Conservation (phyloP, 2,888 invertebrate species). For the Polydesmus complanatus region DNA sequence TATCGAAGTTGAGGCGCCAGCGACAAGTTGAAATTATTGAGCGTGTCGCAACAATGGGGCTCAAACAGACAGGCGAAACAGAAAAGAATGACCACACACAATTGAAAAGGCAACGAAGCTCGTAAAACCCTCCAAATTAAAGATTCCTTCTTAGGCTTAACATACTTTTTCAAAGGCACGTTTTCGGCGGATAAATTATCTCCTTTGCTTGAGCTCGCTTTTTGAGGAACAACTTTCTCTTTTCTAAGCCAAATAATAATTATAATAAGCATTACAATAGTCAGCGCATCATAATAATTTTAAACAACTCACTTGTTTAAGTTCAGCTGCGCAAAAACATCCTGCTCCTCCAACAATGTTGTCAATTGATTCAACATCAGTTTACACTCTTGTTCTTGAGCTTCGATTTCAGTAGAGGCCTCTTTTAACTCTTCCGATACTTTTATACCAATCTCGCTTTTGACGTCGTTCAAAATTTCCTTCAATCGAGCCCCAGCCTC, state of each 20-base stretch:
- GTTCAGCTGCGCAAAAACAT: not conserved
- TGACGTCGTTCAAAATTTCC: not conserved
- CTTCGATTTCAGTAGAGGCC: not conserved
- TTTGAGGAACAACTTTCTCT: not conserved
- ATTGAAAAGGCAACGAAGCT: constrained; percentile 60
- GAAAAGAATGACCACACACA: constrained; percentile 56
- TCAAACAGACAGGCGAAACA: constrained; percentile 59
- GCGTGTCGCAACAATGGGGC: constrained; percentile 59
- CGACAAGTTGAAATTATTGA: constrained; percentile 59
- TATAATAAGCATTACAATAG: not conserved
- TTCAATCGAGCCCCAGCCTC: not conserved
- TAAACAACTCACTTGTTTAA: not conserved
- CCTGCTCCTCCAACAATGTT: not conserved
- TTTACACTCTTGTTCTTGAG: not conserved
- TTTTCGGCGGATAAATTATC: not conserved
- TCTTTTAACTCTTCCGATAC: not conserved
- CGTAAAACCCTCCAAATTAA: constrained; percentile 53
- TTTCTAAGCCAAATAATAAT: not conserved
- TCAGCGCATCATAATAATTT: not conserved
- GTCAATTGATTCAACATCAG: not conserved
- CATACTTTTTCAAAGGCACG: not conserved
- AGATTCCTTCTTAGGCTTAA: not conserved
- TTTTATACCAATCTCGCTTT: not conserved
- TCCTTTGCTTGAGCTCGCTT: too few relatives aligned
- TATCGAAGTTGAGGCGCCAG: constrained; percentile 67